These are phyloP conservation scores for Pseudopleuronectes americanus DNA, from an alignment of 2,797 vertebrate species.

Conservation along the genomic window DNA sequence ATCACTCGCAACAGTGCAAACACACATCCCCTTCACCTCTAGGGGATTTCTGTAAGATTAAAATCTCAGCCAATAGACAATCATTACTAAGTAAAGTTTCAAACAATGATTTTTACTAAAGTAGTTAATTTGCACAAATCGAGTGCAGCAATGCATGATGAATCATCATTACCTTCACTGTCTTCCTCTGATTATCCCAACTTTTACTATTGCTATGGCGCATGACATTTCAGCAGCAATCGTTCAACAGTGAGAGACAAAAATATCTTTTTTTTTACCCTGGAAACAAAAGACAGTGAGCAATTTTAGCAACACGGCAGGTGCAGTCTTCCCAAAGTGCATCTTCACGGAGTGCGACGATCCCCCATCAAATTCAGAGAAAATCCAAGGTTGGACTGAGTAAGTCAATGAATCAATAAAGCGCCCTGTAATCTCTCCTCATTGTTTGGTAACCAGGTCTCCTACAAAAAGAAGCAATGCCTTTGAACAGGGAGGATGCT, in stretches of 20 bases:
- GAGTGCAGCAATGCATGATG: no score
- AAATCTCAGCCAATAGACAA: no score
- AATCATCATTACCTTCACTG: no score
- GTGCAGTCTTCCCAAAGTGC: conserved; percentile 8
- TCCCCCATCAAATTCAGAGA: conserved; percentile 48
- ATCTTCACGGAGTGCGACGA: conserved; percentile 15
- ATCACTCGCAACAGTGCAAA: no score
- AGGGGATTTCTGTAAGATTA: no score
- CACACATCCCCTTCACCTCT: no score
- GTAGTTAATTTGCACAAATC: no score
- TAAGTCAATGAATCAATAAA: conserved; percentile 65
- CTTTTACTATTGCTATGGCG: not conserved
- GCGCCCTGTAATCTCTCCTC: conserved; percentile 60
- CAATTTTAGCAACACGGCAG: conserved; percentile 4
- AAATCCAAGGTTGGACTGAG: conserved; percentile 65
- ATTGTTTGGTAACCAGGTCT: conserved; percentile 67
- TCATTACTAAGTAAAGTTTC: no score
- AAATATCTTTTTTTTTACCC: no score
- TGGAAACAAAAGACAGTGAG: conserved; percentile 14
- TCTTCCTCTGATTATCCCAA: no score
- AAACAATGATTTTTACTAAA: no score
- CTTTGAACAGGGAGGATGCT: conserved; percentile 61
- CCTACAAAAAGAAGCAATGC: conserved; percentile 53
- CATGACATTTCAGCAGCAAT: not conserved
- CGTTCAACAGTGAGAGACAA: not conserved